These are phyloP conservation scores for Erpornis zantholeuca DNA, from an alignment of 2,113 vertebrate genomes.

Conservation along the genomic window DNA sequence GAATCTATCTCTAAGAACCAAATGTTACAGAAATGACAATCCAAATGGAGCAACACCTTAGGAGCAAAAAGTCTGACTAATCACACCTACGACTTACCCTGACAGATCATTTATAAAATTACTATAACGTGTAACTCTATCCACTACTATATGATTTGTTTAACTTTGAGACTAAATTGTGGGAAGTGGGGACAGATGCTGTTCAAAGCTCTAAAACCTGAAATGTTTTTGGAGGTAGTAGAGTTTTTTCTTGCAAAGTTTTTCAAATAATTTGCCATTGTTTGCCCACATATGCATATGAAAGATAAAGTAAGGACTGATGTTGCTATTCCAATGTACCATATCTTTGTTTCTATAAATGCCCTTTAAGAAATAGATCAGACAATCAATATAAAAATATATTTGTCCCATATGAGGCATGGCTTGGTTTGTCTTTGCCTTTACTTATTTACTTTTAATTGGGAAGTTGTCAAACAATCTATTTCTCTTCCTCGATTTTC, in stretches of 20 bases:
- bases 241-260: background rate
- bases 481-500: background rate
- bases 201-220: background rate
- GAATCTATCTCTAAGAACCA: background rate
- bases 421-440: background rate
- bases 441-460: background rate
- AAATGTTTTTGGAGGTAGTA: background rate
- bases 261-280: background rate
- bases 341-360: background rate
- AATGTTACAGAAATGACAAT: background rate
- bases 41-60: slow-evolving; percentile 5
- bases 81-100: slow-evolving; percentile 7
- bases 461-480: background rate
- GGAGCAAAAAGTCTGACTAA: background rate
- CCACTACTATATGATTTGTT: slow-evolving; percentile 53
- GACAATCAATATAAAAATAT: background rate
- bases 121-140: slow-evolving; percentile 42
- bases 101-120: slow-evolving; percentile 60
- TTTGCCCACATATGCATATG: background rate
- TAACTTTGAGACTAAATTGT: slow-evolving; percentile 43
- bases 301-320: background rate
- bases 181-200: slow-evolving; percentile 30
- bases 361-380: background rate
- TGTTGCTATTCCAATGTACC: background rate
- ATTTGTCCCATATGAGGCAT: background rate